Conservation (phyloP, 1,140 invertebrate species). For the Heliconius himera region DNA sequence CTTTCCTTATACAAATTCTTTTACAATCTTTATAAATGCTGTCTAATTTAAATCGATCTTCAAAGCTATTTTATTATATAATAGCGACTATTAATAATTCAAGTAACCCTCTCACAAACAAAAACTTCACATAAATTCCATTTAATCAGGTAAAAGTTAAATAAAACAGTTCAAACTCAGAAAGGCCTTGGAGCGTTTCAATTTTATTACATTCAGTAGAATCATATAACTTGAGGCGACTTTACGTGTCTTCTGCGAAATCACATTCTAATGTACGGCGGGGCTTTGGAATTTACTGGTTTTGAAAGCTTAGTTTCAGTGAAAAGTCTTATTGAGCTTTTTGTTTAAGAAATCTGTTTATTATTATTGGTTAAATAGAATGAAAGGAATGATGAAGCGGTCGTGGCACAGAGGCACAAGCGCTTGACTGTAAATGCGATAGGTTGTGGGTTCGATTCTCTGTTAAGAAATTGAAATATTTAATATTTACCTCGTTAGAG, state of each 20-base stretch:
- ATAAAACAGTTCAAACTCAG: background rate
- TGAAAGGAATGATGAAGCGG: background rate
- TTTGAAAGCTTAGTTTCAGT: background rate
- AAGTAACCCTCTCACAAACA: background rate
- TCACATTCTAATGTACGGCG: background rate
- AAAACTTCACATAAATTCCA: background rate
- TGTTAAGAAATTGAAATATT: too few relatives aligned
- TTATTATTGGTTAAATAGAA: background rate
- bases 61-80: background rate
- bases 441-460: too few relatives aligned
- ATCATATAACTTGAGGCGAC: slow-evolving; percentile 8
- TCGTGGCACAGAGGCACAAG: too few relatives aligned
- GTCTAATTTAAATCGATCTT: too few relatives aligned
- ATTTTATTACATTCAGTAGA: slow-evolving; percentile 10
- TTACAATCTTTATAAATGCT: too few relatives aligned
- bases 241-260: slow-evolving; percentile 4
- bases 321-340: background rate
- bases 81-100: background rate
- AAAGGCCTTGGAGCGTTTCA: background rate
- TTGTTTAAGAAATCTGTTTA: background rate
- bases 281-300: slow-evolving; percentile 1
- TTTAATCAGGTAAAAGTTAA: slow-evolving; percentile 9
- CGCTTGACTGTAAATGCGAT: too few relatives aligned
- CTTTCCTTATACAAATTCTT: too few relatives aligned
- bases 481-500: too few relatives aligned